Conservation (phyloP, 2,888 invertebrate species). For the Thysanoteuthis rhombus region DNA sequence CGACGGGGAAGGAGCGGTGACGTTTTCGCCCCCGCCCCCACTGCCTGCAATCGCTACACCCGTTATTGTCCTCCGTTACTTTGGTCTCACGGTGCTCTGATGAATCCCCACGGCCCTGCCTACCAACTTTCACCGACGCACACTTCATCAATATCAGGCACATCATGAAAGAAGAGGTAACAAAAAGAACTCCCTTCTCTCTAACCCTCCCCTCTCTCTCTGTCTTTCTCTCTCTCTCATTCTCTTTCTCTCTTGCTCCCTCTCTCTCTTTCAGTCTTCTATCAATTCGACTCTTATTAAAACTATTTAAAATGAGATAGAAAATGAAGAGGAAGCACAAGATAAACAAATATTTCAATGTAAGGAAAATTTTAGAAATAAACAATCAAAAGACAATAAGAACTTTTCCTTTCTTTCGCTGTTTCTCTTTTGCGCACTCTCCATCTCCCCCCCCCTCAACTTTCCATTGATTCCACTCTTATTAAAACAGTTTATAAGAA, state of each 20-base stretch:
- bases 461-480: not conserved
- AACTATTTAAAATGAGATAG: not conserved
- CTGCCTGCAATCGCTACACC: not conserved
- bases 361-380: no score
- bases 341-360: not conserved
- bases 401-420: not conserved
- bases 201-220: not conserved
- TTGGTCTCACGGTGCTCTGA: not conserved
- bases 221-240: not conserved
- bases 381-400: no score
- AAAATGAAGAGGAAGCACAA: not conserved
- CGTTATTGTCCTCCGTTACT: not conserved
- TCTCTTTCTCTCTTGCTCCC: not conserved
- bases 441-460: not conserved
- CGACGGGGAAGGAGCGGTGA: not conserved
- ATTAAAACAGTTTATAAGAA: no score
- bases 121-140: not conserved
- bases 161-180: no score
- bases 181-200: not conserved
- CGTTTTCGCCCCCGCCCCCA: not conserved
- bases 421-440: not conserved
- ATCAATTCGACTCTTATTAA: not conserved
- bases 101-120: not conserved
- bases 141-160: not conserved
- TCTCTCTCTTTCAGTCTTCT: not conserved